Conservation (phyloP, 2,113 vertebrate genomes). For the Phaethornis superciliosus region DNA sequence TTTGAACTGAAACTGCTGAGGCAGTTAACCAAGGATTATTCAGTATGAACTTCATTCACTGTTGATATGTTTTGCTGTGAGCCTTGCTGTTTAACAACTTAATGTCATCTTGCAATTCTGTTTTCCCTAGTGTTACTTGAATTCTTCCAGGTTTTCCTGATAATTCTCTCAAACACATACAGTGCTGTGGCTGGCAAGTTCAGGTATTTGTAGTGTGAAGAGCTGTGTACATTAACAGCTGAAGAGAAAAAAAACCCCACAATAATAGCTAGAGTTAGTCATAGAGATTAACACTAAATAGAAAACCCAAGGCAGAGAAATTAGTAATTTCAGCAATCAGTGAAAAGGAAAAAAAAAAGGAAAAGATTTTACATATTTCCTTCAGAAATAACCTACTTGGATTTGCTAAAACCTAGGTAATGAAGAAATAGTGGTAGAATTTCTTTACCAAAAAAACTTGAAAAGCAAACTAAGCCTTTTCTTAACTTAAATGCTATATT, state of each 20-base stretch:
- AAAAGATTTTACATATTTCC: not conserved
- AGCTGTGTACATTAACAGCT: not conserved
- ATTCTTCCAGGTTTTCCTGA: not conserved
- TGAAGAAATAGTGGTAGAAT: not conserved
- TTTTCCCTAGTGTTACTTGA: not conserved
- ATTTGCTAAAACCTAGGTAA: not conserved
- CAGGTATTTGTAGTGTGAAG: not conserved
- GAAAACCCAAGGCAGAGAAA: not conserved
- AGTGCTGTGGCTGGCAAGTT: not conserved
- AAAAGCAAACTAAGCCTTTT: not conserved
- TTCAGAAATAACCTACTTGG: not conserved
- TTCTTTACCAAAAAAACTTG: not conserved
- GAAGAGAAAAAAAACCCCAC: not conserved
- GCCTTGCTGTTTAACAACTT: not conserved
- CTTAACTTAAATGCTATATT: not conserved
- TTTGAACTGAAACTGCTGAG: constrained; percentile 29
- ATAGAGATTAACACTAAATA: not conserved
- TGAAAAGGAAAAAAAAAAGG: not conserved
- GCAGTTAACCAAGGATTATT: constrained; percentile 21
- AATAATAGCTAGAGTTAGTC: not conserved
- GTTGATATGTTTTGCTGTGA: not conserved
- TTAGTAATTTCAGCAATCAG: not conserved
- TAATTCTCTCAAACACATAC: not conserved
- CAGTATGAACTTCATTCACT: not conserved
- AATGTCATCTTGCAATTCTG: not conserved